These are phyloP conservation scores for Ameiurus melas DNA, from an alignment of 2,113 vertebrate species.

Conservation along the genomic window DNA sequence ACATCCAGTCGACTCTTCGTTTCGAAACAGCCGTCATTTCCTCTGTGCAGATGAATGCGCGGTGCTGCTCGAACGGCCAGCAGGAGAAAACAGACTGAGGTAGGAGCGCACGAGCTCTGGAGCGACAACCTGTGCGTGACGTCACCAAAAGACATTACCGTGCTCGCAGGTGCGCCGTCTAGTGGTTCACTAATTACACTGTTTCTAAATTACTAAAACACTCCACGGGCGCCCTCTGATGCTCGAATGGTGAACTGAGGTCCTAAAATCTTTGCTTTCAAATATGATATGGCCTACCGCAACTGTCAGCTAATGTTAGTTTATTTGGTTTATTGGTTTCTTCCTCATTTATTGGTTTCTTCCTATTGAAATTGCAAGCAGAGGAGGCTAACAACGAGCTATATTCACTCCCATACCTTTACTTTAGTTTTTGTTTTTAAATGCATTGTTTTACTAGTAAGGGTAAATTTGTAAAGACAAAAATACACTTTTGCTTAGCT, in stretches of 20 bases:
- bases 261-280: background rate
- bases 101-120: constrained; percentile 22
- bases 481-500: background rate
- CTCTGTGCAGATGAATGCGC: background rate
- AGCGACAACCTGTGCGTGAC: constrained; percentile 59
- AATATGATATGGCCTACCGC: too few species aligned
- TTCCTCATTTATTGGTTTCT: too few species aligned
- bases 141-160: constrained; percentile 57
- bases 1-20: constrained; percentile 2
- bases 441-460: background rate
- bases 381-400: too few species aligned
- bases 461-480: background rate
- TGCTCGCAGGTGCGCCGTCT: background rate
- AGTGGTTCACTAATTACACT: background rate
- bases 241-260: background rate
- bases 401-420: background rate
- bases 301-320: background rate
- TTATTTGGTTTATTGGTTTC: background rate
- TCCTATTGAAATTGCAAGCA: background rate
- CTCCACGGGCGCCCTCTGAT: background rate
- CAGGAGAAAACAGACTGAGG: constrained; percentile 45
- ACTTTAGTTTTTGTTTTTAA: background rate
- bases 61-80: constrained; percentile 26
- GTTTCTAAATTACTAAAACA: background rate
- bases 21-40: constrained; percentile 16